Evolutionary conservation across 2,888 invertebrate genomes (phyloP).

Genomic region (Camponotus fellah): DNA sequence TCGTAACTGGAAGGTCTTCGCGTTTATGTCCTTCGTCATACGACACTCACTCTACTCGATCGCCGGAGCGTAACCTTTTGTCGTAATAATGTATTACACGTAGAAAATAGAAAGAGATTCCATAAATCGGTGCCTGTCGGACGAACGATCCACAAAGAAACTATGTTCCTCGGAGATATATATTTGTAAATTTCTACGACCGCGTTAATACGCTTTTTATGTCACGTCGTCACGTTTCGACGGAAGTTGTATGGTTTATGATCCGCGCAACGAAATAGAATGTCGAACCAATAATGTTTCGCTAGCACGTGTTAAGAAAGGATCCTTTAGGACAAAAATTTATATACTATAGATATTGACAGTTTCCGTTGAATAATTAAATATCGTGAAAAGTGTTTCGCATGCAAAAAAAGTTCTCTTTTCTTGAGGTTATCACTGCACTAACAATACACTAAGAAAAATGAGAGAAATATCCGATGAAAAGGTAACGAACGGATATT

Average conservation of each 20-base stretch:
- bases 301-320: conserved; percentile 31
- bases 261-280: conserved; percentile 18
- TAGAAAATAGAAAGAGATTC: conserved; percentile 55
- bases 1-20: conserved; percentile 61
- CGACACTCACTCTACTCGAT: conserved; percentile 52
- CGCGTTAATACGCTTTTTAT: conserved; percentile 67
- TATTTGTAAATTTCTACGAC: conserved; percentile 67
- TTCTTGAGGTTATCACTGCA: background rate
- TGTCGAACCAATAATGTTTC: conserved; percentile 22
- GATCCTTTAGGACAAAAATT: conserved; percentile 27
- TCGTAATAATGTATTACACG: conserved; percentile 48
- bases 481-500: no score
- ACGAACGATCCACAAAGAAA: conserved; percentile 2
- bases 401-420: background rate
- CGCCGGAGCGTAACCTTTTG: conserved; percentile 41
- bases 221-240: conserved; percentile 34
- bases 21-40: conserved; percentile 65
- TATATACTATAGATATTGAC: background rate
- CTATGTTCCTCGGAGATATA: conserved; percentile 48
- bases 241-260: conserved; percentile 37
- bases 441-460: no score
- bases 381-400: background rate
- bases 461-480: no score
- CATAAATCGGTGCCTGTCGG: conserved; percentile 60
- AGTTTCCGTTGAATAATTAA: conserved; percentile 30